Base-by-base conservation (phyloP, 2,113 vertebrate genomes). In the Chionomys nivalis region DNA sequence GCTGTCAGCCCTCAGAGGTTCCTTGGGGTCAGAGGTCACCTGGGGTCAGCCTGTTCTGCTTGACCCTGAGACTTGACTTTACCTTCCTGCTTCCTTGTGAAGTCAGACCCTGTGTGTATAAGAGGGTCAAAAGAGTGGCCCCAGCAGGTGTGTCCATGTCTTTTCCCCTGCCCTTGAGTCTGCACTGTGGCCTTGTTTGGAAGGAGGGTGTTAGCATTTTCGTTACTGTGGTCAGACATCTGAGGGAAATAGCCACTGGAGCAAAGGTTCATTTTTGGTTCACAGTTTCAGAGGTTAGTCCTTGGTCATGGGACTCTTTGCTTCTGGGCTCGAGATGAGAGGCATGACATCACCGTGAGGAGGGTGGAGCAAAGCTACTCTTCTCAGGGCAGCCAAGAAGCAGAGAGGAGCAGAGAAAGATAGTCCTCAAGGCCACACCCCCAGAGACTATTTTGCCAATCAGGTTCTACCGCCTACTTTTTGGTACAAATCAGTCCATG, bases 41-140 rank as follows among this genome's bases (percentile, higher is more conserved):
- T n/a, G n/a, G n/a, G n/a, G n/a, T n/a, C n/a, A n/a, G n/a, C n/a
- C n/a, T n/a, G n/a, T n/a, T n/a, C n/a, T n/a, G n/a, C n/a, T n/a
- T n/a, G n/a, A n/a, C n/a, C n/a, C n/a, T n/a, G n/a, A n/a, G n/a
- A n/a, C n/a, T n/a, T n/a, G n/a, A n/a, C n/a, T n/a, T n/a, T n/a
- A n/a, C n/a, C n/a, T n/a, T n/a, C n/a, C n/a, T n/a, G n/a, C n/a
- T n/a, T n/a, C n/a, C n/a, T n/a, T n/a, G n/a, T n/a, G n/a, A n/a
- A n/a, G n/a, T n/a, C n/a, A n/a, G n/a, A n/a, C n/a, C n/a, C 0
- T 9, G 16, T 28, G 16, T 39, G 21, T 12, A 72, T 4, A 87
- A 39, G 52, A 16, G 11, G 33, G 77, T 17, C 63, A 72, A 73
- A 73, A 61, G 39, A 26, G 42, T 47, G 36, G 33, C 28, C 28